Base-by-base conservation (phyloP, 2,797 vertebrate genomes). In the Muscicapa striata region DNA sequence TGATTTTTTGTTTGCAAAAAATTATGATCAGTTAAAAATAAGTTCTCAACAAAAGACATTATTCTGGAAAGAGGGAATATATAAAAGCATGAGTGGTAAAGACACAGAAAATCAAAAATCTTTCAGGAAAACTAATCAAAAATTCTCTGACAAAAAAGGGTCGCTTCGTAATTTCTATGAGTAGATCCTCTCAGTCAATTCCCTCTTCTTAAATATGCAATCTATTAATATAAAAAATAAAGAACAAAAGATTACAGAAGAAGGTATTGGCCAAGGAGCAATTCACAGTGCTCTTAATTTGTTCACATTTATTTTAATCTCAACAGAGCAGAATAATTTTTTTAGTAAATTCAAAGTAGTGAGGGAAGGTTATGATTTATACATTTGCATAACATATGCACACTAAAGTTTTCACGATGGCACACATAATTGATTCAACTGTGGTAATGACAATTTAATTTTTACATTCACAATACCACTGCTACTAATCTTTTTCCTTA, bases 261-360 rank as follows among this genome's bases (percentile, higher is more conserved):
- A 49, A 94, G 70, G 32, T n/a, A 87, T 43, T 4, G 0, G 26
- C 59, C 94, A 85, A 85, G 79, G 43, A 85, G 43, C 22, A 86
- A 80, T 83, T 96, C 46, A 63, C 27, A 89, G 43, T 89, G n/a
- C 23, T 72, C 52, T 79, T 54, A 94, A n/a, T 90, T 90, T 79
- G 15, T 62, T 83, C 15, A 40, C 12, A 10, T 63, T 57, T 68
- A 29, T 57, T 90, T 81, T 78, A 54, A 26, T 83, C 40, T 84
- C 46, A 67, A 23, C 29, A 68, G 51, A 74, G 22, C 8, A 78
- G 64, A 82, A 91, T 64, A 58, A 55, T 63, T 67, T 90, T 80
- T 89, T 72, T 45, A 48, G 45, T 82, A 91, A 86, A 72, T 46
- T 61, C n/a, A 57, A 19, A 57, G 16, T 62, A 49, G 20, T 46